phyloP scores from a whole-genome alignment of 1,140 invertebrate genomes.

The Saccostrea cuccullata region DNA sequence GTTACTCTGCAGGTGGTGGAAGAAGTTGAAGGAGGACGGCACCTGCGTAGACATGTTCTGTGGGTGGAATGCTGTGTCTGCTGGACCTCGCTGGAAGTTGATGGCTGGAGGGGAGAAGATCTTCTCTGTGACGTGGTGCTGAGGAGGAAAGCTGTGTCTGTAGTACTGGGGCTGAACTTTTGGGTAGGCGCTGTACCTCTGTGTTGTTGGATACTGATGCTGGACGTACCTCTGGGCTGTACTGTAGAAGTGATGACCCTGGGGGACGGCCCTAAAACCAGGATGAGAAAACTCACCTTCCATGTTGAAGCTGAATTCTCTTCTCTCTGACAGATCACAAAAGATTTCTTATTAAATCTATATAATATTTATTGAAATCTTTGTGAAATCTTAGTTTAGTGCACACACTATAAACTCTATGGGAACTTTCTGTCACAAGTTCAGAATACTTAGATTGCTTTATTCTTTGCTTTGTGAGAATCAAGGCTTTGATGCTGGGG shows the following conservation, averaged over 20 bases:
- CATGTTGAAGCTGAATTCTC: neutral
- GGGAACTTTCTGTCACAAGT: neutral
- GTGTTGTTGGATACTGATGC: neutral
- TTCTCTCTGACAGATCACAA: neutral
- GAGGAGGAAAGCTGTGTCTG: neutral
- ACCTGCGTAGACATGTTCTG: neutral
- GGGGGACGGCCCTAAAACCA: neutral
- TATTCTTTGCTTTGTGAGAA: neutral
- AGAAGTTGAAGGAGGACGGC: neutral
- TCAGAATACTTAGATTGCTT: neutral
- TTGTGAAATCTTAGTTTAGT: neutral
- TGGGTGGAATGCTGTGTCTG: neutral
- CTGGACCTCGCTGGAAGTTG: neutral
- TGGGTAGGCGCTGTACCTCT: neutral
- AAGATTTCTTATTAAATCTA: neutral
- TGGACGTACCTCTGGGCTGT: neutral
- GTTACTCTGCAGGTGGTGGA: neutral
- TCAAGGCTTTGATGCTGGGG: neutral
- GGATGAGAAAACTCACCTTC: neutral
- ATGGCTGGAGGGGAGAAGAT: constrained; percentile 14
- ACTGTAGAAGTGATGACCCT: constrained; percentile 5
- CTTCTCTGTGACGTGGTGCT: neutral
- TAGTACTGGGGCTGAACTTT: neutral
- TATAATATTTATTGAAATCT: neutral
- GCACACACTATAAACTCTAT: neutral